Conservation (phyloP, 2,113 vertebrate species). For the Nestor notabilis region DNA sequence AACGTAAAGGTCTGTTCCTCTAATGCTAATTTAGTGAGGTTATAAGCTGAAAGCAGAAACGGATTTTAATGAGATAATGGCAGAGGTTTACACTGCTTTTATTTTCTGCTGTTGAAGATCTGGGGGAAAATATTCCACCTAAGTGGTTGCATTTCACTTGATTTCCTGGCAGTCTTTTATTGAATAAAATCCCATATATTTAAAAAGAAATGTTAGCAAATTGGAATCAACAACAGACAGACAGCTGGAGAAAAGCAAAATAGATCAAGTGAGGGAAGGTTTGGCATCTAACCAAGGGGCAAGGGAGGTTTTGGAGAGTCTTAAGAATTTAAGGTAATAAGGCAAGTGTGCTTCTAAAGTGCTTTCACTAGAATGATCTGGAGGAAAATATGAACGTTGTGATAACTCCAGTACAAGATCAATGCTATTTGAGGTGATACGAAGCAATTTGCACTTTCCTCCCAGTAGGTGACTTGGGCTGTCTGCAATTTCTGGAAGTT, state of each 20-base stretch:
- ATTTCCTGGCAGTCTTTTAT: constrained; percentile 2
- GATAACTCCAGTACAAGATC: background rate
- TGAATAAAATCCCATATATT: background rate
- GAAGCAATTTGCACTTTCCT: background rate
- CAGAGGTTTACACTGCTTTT: constrained; percentile 19
- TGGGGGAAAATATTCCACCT: background rate
- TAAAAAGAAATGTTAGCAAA: constrained; percentile 27
- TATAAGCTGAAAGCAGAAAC: constrained; percentile 53
- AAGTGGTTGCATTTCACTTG: constrained; percentile 9
- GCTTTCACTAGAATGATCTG: background rate
- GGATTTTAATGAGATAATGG: constrained; percentile 63
- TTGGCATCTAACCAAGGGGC: background rate
- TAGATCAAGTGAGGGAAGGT: background rate
- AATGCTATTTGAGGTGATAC: background rate
- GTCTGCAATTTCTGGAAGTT: background rate
- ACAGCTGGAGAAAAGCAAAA: background rate
- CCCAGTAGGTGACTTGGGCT: background rate
- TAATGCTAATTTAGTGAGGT: constrained; percentile 60
- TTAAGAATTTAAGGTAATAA: background rate
- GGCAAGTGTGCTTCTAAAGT: background rate
- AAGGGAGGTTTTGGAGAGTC: background rate
- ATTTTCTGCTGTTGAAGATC: constrained; percentile 37
- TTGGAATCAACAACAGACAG: background rate
- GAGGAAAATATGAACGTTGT: background rate
- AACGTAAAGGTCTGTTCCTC: constrained; percentile 50